Evolutionary conservation across 1,140 invertebrate species (phyloP), one percentile per base, ranked within the genome.

Genomic region (Zophobas morio): DNA sequence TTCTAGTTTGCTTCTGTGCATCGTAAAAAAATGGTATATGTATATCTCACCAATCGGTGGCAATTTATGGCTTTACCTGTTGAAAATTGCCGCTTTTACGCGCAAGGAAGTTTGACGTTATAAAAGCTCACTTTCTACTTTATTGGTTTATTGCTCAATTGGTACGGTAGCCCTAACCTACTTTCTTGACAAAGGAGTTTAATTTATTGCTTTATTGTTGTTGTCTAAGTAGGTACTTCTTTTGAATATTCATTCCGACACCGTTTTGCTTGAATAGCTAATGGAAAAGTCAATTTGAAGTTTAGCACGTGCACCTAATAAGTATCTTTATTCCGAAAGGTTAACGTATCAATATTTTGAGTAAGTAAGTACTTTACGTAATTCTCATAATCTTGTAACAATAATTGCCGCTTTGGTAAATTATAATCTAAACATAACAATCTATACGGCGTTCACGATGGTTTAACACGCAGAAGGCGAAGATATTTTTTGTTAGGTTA

Each of bases 111-210:
- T 32, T 70, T 40, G 47, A 70, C 20, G 46, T 6, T 6, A 72
- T 72, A 53, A 72, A 70, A 56, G 47, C 60, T n/a, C 60, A 46
- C 60, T 66, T 66, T 73, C 49, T 73, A 42, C 36, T 73, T 73
- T 73, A 73, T 73, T 73, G 71, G 49, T 73, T 73, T 73, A 73
- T 73, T 73, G 20, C 71, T 73, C 54, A 73, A 73, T 73, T 73
- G 47, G 33, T 53, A 73, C 47, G 54, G 71, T 73, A 73, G 71
- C 71, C 71, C 71, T 73, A 73, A 53, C 71, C 53, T 53, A 42
- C 49, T 73, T 56, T 40, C 60, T 36, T 42, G 60, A 66, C 54
- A 57, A 57, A 37, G 39, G 60, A 66, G 60, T 40, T 66, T 66
- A 42, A 66, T 66, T 66, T 66, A 66, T 66, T 66, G 60, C 60